Percentiles rank a stretch among this genome's conserved stretches.
phyloP scores from a whole-genome alignment of 2,113 vertebrate genomes.

The Corythaeola cristata region DNA sequence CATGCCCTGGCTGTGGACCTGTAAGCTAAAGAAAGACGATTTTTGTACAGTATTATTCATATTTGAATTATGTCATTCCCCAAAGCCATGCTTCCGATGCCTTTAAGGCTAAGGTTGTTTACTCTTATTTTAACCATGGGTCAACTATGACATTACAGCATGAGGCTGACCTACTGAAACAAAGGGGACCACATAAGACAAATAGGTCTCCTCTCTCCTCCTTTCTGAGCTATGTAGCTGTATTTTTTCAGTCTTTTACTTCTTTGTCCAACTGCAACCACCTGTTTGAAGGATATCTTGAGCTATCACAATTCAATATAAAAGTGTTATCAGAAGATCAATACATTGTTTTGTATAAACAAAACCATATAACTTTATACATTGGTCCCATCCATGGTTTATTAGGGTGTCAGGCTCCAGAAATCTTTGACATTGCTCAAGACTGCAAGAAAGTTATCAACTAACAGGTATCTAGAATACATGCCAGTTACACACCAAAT shows the following conservation, averaged over 20 bases:
- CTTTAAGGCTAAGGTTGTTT: background rate
- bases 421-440: background rate
- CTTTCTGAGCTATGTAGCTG: background rate
- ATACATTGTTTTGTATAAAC: background rate
- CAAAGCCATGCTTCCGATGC: background rate
- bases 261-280: background rate
- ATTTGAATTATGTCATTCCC: background rate
- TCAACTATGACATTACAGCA: background rate
- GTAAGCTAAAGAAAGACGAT: background rate
- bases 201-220: background rate
- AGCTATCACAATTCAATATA: background rate
- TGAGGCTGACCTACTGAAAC: background rate
- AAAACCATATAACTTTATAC: background rate
- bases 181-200: background rate
- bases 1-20: background rate
- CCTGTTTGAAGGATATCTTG: background rate
- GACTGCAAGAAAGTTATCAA: background rate
- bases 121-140: background rate
- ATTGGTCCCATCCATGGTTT: accelerated
- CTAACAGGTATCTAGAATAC: background rate
- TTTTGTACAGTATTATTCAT: background rate
- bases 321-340: background rate
- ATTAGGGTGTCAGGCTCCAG: background rate
- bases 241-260: background rate
- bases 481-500: background rate